phyloP scores from a whole-genome alignment of 2,888 invertebrate genomes.

The Geophilus truncorum region DNA sequence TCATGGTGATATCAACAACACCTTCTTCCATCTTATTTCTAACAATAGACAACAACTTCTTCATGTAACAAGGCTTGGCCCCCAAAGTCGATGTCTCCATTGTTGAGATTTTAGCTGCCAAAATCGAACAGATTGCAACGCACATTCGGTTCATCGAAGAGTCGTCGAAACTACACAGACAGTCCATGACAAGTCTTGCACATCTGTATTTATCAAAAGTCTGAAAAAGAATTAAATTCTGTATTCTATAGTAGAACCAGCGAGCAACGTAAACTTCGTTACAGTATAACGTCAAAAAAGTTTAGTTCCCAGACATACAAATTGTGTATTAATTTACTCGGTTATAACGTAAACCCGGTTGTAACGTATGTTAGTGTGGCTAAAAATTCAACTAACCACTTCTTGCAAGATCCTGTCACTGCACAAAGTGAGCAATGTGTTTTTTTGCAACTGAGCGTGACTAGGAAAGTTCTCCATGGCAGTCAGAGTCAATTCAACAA shows the following conservation, averaged over 20 bases:
- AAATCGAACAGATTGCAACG: conserved; percentile 71
- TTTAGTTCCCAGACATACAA: no score
- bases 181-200: conserved; percentile 65
- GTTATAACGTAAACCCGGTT: no score
- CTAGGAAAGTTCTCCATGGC: conserved; percentile 65
- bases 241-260: no score
- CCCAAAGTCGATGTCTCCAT: conserved; percentile 63
- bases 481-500: conserved; percentile 60
- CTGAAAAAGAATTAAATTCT: conserved; percentile 41
- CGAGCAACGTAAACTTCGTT: no score
- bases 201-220: conserved; percentile 62
- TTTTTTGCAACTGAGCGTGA: conserved; percentile 64
- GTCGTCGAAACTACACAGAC: conserved; percentile 63
- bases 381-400: conserved; percentile 54
- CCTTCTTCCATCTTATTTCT: conserved; percentile 54
- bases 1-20: conserved; percentile 62
- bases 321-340: no score
- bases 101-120: conserved; percentile 61
- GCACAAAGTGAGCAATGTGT: conserved; percentile 65
- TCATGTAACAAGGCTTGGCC: conserved; percentile 62
- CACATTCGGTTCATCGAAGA: conserved; percentile 68
- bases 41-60: conserved; percentile 61
- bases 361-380: no score
- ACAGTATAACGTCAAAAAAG: no score
- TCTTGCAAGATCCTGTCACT: conserved; percentile 71